phyloP scores from a whole-genome alignment of 2,888 invertebrate species.

The Biston stratarius region DNA sequence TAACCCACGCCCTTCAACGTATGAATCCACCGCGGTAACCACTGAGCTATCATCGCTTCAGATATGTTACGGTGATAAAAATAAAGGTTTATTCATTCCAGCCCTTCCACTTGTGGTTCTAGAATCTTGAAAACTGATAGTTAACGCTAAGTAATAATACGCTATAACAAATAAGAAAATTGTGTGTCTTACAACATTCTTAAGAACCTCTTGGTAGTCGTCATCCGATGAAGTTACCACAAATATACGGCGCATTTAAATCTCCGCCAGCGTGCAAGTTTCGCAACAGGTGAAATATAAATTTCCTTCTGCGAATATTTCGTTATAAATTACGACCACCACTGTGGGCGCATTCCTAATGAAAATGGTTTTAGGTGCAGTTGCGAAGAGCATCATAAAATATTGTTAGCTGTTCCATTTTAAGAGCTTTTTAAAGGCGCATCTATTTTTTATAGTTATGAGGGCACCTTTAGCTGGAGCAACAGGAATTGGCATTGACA shows the following conservation, averaged over 20 bases:
- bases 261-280: conserved; percentile 48
- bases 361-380: conserved; percentile 52
- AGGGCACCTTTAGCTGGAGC: not conserved
- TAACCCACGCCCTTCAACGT: too few species aligned
- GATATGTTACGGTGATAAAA: too few species aligned
- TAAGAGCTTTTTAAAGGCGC: conserved; percentile 24
- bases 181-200: too few species aligned
- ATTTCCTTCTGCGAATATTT: conserved; percentile 51
- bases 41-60: too few species aligned
- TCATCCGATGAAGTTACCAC: conserved; percentile 10
- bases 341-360: conserved; percentile 52
- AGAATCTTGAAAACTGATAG: too few species aligned
- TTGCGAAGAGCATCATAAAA: conserved; percentile 42
- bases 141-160: too few species aligned
- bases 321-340: conserved; percentile 53
- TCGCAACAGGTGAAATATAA: conserved; percentile 54
- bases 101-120: too few species aligned
- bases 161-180: too few species aligned
- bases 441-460: conserved; percentile 20
- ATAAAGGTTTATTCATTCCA: too few species aligned
- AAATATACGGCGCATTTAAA: conserved; percentile 53
- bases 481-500: conserved; percentile 7
- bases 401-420: conserved; percentile 24
- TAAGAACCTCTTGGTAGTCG: too few species aligned
- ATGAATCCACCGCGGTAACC: too few species aligned